Base-by-base conservation (phyloP, 2,888 invertebrate species). In the Tipula helvola region DNA sequence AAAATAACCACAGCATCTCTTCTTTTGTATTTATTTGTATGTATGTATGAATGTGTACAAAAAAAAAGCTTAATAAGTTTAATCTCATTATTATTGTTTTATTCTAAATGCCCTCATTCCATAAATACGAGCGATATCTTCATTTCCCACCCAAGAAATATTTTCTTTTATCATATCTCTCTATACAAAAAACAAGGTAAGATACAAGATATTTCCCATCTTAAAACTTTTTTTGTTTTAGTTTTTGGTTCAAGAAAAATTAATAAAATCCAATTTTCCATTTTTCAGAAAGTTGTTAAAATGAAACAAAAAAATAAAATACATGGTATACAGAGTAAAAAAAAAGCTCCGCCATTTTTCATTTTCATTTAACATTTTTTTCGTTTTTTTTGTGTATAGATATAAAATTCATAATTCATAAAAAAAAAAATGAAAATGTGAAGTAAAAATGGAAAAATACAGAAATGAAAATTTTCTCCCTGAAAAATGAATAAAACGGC, bases 201-300 rank as follows among this genome's bases (percentile, higher is more conserved):
- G 71, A 71, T 71, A 71, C 44, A 12, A 28, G 28, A 71, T 71
- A 28, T 10, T 28, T 71, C 71, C 28, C 28, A 18, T 71, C 71
- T 71, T 28, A 71, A 71, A 71, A 71, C 28, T 71, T 71, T 71
- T 71, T 71, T 71, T 71, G 16, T 57, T 57, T 28, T 28, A 28
- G 28, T 28, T 28, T 28, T 28, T 28, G 28, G 10, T 52, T 28
- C 28, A 2, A 28, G 71, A 71, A 71, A 71, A 71, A 71, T 71
- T 71, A 71, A 71, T 71, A 71, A 71, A 71, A 71, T 71, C 71
- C 71, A 71, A 71, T 71, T 71, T 71, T 71, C 71, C 71, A 71
- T 71, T 71, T 71, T 71, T 71, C 71, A 71, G 28, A 71, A 71
- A 71, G 71, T 71, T 71, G 28, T 71, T 71, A 71, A 71, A 52